Conservation (phyloP, 2,113 vertebrate genomes). For the Oreochromis aureus region DNA sequence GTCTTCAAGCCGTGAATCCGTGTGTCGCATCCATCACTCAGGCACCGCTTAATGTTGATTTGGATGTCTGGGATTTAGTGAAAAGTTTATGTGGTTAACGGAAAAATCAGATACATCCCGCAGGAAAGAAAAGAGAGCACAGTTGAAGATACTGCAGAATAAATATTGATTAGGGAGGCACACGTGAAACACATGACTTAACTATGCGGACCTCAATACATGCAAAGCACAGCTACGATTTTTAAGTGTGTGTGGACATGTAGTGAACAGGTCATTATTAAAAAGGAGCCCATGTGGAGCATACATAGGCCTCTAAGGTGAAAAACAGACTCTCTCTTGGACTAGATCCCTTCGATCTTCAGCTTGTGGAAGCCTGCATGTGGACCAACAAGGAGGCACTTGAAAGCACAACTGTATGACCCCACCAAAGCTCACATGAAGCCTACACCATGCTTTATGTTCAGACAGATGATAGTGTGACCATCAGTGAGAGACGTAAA, state of each 20-base stretch:
- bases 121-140: not conserved
- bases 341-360: not conserved
- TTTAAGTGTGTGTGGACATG: not conserved
- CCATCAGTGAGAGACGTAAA: not conserved
- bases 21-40: conserved; percentile 95
- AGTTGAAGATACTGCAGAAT: not conserved
- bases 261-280: not conserved
- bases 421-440: not conserved
- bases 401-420: not conserved
- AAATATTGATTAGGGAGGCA: not conserved
- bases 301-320: not conserved
- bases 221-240: not conserved
- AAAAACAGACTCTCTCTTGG: not conserved
- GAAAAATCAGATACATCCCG: not conserved
- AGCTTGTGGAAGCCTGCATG: not conserved
- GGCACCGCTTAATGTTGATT: conserved; percentile 96
- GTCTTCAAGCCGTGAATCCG: conserved; percentile 92
- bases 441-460: not conserved
- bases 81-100: conserved; percentile 9
- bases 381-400: not conserved
- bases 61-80: conserved; percentile 81
- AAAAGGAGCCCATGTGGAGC: not conserved
- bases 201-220: not conserved
- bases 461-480: not conserved
- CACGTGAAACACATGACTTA: not conserved